These are phyloP conservation scores for Leptopilina clavipes DNA, from an alignment of 1,140 invertebrate genomes.

Conservation along the genomic window DNA sequence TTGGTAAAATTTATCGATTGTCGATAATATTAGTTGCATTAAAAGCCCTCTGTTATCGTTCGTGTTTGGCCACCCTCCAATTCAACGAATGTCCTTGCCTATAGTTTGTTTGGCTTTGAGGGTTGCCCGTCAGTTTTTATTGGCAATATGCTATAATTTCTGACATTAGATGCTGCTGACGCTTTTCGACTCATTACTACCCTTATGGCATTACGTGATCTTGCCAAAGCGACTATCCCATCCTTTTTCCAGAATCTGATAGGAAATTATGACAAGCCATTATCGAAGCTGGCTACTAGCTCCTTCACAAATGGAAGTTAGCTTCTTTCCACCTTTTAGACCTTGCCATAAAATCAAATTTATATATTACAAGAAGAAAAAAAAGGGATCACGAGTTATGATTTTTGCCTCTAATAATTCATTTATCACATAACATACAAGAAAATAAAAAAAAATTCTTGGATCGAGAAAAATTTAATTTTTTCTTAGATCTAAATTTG, in stretches of 20 bases:
- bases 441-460: too few species aligned
- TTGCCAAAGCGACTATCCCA: slow-evolving; percentile 59
- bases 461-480: too few species aligned
- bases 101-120: slow-evolving; percentile 55
- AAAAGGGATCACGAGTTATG: not conserved
- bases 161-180: slow-evolving; percentile 75
- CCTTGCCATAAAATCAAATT: not conserved
- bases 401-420: not conserved
- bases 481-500: too few species aligned
- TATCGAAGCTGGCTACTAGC: slow-evolving; percentile 54
- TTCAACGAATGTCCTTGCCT: slow-evolving; percentile 61
- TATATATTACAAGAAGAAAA: not conserved
- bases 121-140: slow-evolving; percentile 71
- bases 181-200: slow-evolving; percentile 73
- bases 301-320: slow-evolving; percentile 51
- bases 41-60: too few species aligned
- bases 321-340: slow-evolving; percentile 25
- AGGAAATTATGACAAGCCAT: slow-evolving; percentile 70
- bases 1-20: slow-evolving; percentile 67
- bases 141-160: slow-evolving; percentile 76
- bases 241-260: slow-evolving; percentile 69
- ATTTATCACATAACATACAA: too few species aligned
- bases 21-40: slow-evolving; percentile 68
- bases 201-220: slow-evolving; percentile 68
- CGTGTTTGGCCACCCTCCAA: slow-evolving; percentile 61